Evolutionary conservation across 2,888 invertebrate genomes (phyloP).

Genomic region (Andrena bicolor): DNA sequence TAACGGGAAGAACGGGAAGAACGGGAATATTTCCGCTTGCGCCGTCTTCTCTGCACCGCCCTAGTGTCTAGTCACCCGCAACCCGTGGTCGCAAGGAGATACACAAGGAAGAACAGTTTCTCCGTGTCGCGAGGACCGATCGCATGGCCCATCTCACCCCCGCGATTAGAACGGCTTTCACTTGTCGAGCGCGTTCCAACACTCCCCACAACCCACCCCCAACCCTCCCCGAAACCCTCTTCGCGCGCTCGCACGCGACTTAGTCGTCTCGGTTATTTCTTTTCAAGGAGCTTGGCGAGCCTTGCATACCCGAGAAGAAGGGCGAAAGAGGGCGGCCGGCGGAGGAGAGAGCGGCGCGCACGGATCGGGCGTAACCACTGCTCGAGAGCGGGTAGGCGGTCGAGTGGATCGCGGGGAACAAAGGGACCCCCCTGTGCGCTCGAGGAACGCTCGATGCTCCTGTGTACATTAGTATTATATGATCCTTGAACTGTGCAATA

Average conservation of each 20-base stretch:
- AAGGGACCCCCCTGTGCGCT: neutral
- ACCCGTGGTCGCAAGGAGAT: conserved; percentile 15
- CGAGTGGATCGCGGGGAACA: conserved; percentile 35
- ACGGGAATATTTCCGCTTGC: neutral
- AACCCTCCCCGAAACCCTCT: too few species aligned
- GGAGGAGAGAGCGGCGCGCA: conserved; percentile 25
- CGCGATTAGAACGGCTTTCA: conserved; percentile 52
- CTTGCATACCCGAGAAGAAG: conserved; percentile 10
- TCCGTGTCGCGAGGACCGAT: conserved; percentile 62
- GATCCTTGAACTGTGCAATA: conserved; percentile 70
- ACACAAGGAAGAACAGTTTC: neutral
- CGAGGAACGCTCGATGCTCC: conserved; percentile 28
- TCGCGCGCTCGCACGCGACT: conserved; percentile 12
- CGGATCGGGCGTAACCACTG: conserved; percentile 50
- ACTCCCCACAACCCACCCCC: too few species aligned
- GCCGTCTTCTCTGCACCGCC: conserved; percentile 30
- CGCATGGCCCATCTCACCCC: conserved; percentile 69
- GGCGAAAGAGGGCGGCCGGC: conserved; percentile 5
- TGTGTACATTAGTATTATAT: conserved; percentile 71
- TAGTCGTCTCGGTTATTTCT: conserved; percentile 11
- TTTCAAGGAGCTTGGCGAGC: conserved; percentile 8
- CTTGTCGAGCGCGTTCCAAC: conserved; percentile 18
- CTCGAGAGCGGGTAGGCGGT: conserved; percentile 38
- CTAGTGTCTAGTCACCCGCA: conserved; percentile 16
- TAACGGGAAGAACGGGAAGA: too few species aligned